phyloP scores from a whole-genome alignment of 2,113 vertebrate species.

The Ceuthmochares aereus region DNA sequence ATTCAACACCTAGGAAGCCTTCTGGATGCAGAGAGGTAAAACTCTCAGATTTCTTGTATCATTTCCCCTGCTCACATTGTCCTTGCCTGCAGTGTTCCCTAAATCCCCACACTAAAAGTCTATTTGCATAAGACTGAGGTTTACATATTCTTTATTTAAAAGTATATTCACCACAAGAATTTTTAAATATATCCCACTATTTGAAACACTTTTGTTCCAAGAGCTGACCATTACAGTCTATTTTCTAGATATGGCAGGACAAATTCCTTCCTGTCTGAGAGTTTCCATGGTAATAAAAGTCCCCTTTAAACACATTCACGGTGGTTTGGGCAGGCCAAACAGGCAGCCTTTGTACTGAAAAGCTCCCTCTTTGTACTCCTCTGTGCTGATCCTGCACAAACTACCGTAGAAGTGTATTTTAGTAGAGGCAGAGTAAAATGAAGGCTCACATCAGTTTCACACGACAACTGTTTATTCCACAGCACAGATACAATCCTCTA shows the following conservation, averaged over 20 bases:
- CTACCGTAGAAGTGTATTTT: conserved; percentile 72
- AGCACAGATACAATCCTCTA: conserved; percentile 17
- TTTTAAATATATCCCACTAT: conserved; percentile 53
- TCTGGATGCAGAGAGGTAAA: neutral
- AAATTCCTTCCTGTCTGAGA: conserved; percentile 76
- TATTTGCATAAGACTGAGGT: neutral
- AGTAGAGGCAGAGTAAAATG: conserved; percentile 69
- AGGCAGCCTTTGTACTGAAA: conserved; percentile 75
- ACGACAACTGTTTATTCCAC: conserved; percentile 45
- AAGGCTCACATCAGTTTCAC: conserved; percentile 71
- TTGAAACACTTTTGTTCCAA: conserved; percentile 68
- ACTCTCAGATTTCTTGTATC: neutral
- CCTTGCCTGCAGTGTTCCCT: neutral
- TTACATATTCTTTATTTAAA: neutral
- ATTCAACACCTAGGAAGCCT: conserved; percentile 1
- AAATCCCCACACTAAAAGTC: neutral
- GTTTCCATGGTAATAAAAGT: conserved; percentile 76
- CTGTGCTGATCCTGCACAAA: conserved; percentile 75
- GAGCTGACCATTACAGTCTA: conserved; percentile 72
- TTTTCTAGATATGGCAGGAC: conserved; percentile 74
- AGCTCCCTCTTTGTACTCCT: conserved; percentile 75
- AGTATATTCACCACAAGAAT: conserved; percentile 10
- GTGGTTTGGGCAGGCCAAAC: conserved; percentile 75
- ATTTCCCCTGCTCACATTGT: neutral
- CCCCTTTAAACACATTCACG: conserved; percentile 75